Evolutionary conservation across 2,113 vertebrate genomes (phyloP), one percentile per base, ranked within the genome.

Genomic region (Triplophysa siluroides): DNA sequence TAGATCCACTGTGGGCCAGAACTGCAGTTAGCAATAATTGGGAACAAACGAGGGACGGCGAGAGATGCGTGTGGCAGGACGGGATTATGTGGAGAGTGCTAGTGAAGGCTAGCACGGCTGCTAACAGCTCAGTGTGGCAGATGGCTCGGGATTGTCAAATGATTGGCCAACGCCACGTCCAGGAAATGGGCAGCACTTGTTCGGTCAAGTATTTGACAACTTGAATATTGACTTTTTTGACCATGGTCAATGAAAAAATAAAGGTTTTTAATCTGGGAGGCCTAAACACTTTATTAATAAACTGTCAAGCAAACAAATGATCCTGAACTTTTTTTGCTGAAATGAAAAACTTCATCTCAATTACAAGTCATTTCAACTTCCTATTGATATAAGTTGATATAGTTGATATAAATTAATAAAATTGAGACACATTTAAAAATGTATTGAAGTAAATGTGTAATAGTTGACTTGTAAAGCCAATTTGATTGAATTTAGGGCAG

Each of bases 11-110:
- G 62, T 82, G 63, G 70, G 81, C 83, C 84, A 88, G 85, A 82
- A 78, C 76, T 67, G 60, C 83, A 88, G 68, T 78, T 81, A 88
- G 80, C 83, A 83, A 84, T 89, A 88, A 88, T 87, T 84, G 83
- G 72, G 78, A 89, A 84, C 87, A 91, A 90, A 90, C 84, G 83
- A 75, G 88, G 83, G 60, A 78, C 38, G 76, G 56, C 58, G 56
- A 41, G 60, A 74, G 54, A 68, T 56, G 67, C 26, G 70, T 83
- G 63, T 78, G 54, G 70, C 47, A 62, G 62, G 81, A 76, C 76
- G 75, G 78, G 75, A 77, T 80, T 81, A 84, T 71, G 38, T 70
- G 64, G 70, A 73, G 78, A 68, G 63, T 67, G 41, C 56, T 73
- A 76, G 71, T 29, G 38, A 43, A 61, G 60, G 71, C 74, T 76